Percentiles rank a stretch among this genome's conserved stretches.
Evolutionary conservation across 2,888 invertebrate genomes (phyloP).

Genomic region (Sarcophaga subvicina): DNA sequence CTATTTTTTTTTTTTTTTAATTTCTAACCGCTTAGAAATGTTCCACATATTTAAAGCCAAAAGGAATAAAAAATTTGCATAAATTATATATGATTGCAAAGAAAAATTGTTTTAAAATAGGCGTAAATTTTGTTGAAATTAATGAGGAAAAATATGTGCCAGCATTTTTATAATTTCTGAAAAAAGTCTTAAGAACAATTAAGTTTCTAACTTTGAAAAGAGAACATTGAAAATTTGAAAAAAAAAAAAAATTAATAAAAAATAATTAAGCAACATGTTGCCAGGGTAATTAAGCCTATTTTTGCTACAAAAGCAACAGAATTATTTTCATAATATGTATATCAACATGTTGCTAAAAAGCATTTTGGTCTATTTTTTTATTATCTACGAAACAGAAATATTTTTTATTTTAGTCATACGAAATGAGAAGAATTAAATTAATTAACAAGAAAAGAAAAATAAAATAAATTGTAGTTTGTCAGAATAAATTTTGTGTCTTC

Average conservation of each 20-base stretch:
- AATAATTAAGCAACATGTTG: not conserved
- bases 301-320: not conserved
- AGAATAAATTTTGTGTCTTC: no score
- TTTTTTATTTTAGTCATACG: no score
- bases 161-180: no score
- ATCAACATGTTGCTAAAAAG: not conserved
- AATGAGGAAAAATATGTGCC: no score
- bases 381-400: no score
- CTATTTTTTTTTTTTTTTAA: no score
- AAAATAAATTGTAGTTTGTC: no score
- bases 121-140: not conserved
- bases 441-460: no score
- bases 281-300: accelerated
- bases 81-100: not conserved
- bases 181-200: no score
- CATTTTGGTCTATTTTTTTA: not conserved
- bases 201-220: not conserved
- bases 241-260: not conserved
- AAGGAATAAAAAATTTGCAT: not conserved
- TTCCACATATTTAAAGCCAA: not conserved
- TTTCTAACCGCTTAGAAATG: not conserved
- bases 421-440: no score
- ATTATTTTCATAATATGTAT: not conserved
- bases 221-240: not conserved
- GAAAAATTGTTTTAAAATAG: not conserved